Percentiles rank a stretch among this genome's conserved stretches.
Evolutionary conservation across 2,888 invertebrate species (phyloP).

Genomic region (Catocala fraxini): DNA sequence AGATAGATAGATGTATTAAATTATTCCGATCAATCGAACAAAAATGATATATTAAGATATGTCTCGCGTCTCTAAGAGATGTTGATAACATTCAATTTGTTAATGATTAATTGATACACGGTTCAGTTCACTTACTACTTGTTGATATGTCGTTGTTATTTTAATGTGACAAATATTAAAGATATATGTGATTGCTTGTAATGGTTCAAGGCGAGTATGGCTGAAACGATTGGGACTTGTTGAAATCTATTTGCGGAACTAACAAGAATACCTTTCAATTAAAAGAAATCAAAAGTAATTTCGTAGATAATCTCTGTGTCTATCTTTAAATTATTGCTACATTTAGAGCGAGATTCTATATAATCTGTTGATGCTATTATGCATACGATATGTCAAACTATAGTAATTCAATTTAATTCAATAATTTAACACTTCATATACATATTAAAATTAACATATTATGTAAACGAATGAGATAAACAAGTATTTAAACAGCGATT

Average conservation of each 20-base stretch:
- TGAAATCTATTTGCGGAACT: constrained; percentile 1
- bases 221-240: constrained; percentile 9
- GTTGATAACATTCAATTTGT: constrained; percentile 64
- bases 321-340: too few species aligned
- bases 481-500: too few species aligned
- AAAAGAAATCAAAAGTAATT: background rate
- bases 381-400: too few species aligned
- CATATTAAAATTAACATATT: too few species aligned
- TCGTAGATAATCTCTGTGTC: too few species aligned
- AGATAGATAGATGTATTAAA: constrained; percentile 56
- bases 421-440: too few species aligned
- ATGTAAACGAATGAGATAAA: too few species aligned
- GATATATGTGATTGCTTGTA: constrained; percentile 34
- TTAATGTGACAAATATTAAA: constrained; percentile 54
- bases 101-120: constrained; percentile 62
- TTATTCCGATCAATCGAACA: constrained; percentile 65
- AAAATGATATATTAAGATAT: constrained; percentile 66
- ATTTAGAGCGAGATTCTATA: too few species aligned
- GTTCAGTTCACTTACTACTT: constrained; percentile 48
- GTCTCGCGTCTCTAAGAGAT: constrained; percentile 51
- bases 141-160: constrained; percentile 49
- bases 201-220: constrained; percentile 36
- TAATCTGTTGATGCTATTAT: too few species aligned
- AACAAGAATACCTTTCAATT: background rate
- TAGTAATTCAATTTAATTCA: too few species aligned